Percentiles rank a stretch among this genome's conserved stretches.
Conservation (phyloP, 2,113 vertebrate species). For the Pantherophis guttatus region DNA sequence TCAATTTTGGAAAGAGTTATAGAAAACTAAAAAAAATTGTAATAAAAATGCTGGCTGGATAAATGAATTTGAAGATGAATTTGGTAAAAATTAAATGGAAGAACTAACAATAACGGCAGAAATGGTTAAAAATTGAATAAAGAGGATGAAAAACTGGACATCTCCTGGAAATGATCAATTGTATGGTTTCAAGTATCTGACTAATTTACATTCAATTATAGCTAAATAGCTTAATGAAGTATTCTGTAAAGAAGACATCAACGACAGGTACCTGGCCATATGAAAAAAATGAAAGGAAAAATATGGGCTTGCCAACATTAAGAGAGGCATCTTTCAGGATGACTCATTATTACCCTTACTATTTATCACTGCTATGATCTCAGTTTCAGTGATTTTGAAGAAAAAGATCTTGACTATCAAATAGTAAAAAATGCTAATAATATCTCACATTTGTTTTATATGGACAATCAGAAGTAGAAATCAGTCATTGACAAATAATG, state of each 20-base stretch:
- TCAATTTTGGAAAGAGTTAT: not conserved
- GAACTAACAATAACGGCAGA: not conserved
- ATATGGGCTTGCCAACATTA: not conserved
- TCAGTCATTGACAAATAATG: not conserved
- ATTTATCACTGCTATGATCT: not conserved
- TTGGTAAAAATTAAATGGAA: not conserved
- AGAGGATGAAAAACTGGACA: not conserved
- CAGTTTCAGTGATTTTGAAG: not conserved
- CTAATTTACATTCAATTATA: not conserved
- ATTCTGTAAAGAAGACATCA: not conserved
- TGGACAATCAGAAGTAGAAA: not conserved
- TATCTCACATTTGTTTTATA: not conserved
- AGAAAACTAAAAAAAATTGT: not conserved
- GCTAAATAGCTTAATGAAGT: not conserved
- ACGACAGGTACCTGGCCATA: not conserved
- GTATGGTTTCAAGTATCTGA: not conserved
- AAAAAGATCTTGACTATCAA: not conserved
- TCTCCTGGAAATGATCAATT: not conserved
- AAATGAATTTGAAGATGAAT: not conserved
- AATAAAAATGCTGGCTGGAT: not conserved
- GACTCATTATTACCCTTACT: not conserved
- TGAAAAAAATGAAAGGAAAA: not conserved
- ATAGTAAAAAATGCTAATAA: not conserved
- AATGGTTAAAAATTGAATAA: not conserved
- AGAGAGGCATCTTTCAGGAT: not conserved